Conservation (phyloP, 1,140 invertebrate species). For the Magallana ariakensis region DNA sequence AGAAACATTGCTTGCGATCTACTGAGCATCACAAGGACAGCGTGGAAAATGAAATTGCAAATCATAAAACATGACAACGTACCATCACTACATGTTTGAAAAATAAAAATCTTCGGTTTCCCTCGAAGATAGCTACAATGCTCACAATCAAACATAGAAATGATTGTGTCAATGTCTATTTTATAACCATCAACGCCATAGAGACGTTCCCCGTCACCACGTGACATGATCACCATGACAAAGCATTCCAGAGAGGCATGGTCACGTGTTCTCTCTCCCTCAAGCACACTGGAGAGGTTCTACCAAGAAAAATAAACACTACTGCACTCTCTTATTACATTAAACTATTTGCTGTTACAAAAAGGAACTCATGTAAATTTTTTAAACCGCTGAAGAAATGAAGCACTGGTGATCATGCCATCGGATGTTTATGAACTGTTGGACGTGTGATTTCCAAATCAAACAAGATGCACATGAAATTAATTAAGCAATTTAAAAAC, state of each 20-base stretch:
- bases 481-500: no score
- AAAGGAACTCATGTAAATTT: no score
- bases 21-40: no score
- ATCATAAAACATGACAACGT: background rate
- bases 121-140: constrained; percentile 49
- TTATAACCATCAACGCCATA: constrained; percentile 35
- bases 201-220: constrained; percentile 46
- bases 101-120: constrained; percentile 53
- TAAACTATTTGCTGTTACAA: no score
- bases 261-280: constrained; percentile 12
- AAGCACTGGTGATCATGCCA: no score
- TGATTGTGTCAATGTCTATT: constrained; percentile 33
- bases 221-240: constrained; percentile 46
- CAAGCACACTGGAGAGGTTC: background rate
- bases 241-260: constrained; percentile 28
- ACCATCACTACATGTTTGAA: constrained; percentile 42
- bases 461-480: no score
- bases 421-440: no score
- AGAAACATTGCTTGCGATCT: no score
- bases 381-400: no score
- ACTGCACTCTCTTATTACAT: no score
- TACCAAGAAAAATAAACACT: background rate
- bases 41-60: no score
- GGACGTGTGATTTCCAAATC: no score
- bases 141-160: constrained; percentile 33